Percentiles rank a stretch among this genome's conserved stretches.
Conservation (phyloP, 2,888 invertebrate genomes). For the Limenitis camilla region DNA sequence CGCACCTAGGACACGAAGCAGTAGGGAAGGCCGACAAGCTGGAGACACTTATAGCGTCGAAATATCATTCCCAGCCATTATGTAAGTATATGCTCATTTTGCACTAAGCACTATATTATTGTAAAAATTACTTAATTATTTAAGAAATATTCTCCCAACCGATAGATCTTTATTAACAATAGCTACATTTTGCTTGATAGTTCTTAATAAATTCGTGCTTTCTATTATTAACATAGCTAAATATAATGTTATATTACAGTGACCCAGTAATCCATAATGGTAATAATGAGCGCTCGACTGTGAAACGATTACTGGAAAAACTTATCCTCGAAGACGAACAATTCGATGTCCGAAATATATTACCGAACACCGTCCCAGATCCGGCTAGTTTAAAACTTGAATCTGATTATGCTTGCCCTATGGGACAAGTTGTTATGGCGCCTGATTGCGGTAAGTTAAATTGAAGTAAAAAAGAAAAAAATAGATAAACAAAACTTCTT, state of each 20-base stretch:
- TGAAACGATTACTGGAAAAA: slow-evolving; percentile 88
- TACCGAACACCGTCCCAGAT: slow-evolving; percentile 96
- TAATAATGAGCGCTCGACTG: slow-evolving; percentile 89
- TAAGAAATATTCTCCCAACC: too few relatives aligned
- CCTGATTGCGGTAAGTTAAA: slow-evolving; percentile 87
- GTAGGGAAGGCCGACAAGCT: slow-evolving; percentile 88
- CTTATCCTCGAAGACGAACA: slow-evolving; percentile 95
- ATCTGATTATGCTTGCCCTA: slow-evolving; percentile 94
- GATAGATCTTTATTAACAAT: too few relatives aligned
- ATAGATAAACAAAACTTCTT: too few relatives aligned
- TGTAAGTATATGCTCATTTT: slow-evolving; percentile 78
- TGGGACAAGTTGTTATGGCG: slow-evolving; percentile 94
- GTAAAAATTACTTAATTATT: neutral
- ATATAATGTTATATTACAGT: slow-evolving; percentile 63
- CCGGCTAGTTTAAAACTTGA: slow-evolving; percentile 89
- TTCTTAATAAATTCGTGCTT: too few relatives aligned
- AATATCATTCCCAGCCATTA: slow-evolving; percentile 93
- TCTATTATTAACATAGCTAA: neutral
- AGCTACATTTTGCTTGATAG: too few relatives aligned
- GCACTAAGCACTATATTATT: slow-evolving; percentile 36
- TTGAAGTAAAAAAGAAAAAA: too few relatives aligned
- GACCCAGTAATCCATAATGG: slow-evolving; percentile 92
- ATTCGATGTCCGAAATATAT: slow-evolving; percentile 92
- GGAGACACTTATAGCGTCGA: slow-evolving; percentile 93
- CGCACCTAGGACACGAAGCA: slow-evolving; percentile 79